Evolutionary conservation across 2,888 invertebrate genomes (phyloP).

Genomic region (Herminia tarsipennalis): DNA sequence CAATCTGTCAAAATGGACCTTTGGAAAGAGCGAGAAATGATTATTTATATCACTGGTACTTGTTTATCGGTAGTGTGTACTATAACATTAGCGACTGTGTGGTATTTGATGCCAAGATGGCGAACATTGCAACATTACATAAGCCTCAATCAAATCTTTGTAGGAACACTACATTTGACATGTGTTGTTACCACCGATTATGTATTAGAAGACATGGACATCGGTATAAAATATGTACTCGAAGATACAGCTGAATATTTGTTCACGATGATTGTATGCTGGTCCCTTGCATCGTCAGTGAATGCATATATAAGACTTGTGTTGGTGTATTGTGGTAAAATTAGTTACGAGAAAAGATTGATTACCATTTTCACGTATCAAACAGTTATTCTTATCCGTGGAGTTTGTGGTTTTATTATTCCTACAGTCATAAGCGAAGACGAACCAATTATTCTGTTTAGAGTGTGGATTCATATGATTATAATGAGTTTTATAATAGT

Average conservation of each 20-base stretch:
- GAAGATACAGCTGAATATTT: neutral
- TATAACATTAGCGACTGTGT: slow-evolving; percentile 3
- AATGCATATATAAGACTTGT: slow-evolving; percentile 31
- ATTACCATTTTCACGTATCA: slow-evolving; percentile 18
- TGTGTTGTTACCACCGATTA: neutral
- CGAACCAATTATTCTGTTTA: fast-evolving
- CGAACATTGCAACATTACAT: slow-evolving; percentile 13
- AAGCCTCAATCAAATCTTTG: slow-evolving; percentile 8
- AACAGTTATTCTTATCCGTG: neutral
- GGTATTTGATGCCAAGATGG: slow-evolving; percentile 14
- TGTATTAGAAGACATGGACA: neutral
- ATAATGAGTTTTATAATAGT: slow-evolving; percentile 24
- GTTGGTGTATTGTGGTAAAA: slow-evolving; percentile 17
- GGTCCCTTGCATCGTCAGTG: slow-evolving; percentile 20
- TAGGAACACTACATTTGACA: slow-evolving; percentile 5
- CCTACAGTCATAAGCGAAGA: neutral
- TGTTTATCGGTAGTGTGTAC: slow-evolving; percentile 3
- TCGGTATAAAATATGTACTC: neutral
- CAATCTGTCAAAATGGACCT: too few relatives aligned
- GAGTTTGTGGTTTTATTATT: neutral
- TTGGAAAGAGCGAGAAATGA: too few relatives aligned
- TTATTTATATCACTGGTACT: too few relatives aligned
- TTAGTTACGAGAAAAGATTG: slow-evolving; percentile 25
- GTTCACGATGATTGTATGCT: neutral
- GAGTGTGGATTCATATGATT: slow-evolving; percentile 6